Evolutionary conservation across 2,888 invertebrate genomes (phyloP), one percentile per base, ranked within the genome.

Genomic region (Oscheius onirici): DNA sequence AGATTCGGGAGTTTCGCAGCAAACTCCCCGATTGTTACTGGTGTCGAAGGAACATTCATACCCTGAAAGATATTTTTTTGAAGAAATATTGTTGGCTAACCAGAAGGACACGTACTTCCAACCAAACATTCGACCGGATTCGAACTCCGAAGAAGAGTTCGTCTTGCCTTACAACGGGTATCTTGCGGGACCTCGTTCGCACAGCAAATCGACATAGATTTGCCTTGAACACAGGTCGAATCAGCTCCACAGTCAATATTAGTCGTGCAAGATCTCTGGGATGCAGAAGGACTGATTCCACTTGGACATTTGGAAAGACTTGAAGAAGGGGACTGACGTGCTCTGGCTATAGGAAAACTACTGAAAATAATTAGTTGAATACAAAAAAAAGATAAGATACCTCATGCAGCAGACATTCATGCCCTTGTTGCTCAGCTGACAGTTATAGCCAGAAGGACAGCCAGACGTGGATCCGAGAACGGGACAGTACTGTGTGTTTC

Each of bases 1-100:
- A 15, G 24, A 17, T 17, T 57, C 58, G 5, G 44, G 34, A 13
- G 22, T 68, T 22, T 68, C 57, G 63, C 81, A 81, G 52, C 81
- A 81, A 15, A 82, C 72, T n/a, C 73, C 41, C 13, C 69, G 57
- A 1, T 61, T 49, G 40, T 69, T 71, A 10, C 77, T 69, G 11
- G 81, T 80, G 26, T 71, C 71, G 11, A 69, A n/a, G 11, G 77
- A 76, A 51, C 81, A 81, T 22, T 74, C 74, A 67, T 73, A 78
- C 17, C 73, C 79, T 61, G 17, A 44, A 46, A 15, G 2, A 24
- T 15, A 8, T 46, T 41, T 10, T 22, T 22, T 3, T 13, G 20
- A 11, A 17, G 11, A 26, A 13, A 20, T 20, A 46, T 15, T 10
- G 22, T 20, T 17, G 17, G 40, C 8, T 49, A 20, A 68, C 68